A percentile compares a stretch with the other conserved stretches of the same genome.
phyloP scores from a whole-genome alignment of 1,140 invertebrate species.

The Amphibalanus amphitrite region DNA sequence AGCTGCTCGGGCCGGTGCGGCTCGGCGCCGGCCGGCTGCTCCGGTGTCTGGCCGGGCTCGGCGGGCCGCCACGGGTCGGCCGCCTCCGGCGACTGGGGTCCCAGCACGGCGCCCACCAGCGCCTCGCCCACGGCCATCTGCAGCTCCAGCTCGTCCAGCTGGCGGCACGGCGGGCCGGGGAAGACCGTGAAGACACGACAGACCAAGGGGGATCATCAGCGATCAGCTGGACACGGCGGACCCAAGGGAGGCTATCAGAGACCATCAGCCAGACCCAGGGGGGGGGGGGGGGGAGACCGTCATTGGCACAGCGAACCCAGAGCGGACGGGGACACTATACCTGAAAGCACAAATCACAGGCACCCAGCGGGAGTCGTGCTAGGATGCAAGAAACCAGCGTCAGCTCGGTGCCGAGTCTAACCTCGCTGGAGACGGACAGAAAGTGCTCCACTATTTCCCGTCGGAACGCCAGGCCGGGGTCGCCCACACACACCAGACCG shows the following conservation, averaged over 20 bases:
- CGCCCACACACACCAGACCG: constrained; percentile 56
- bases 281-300: constrained; percentile 60
- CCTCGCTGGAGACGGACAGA: constrained; percentile 49
- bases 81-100: constrained; percentile 46
- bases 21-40: neutral
- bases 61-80: constrained; percentile 50
- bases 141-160: constrained; percentile 66
- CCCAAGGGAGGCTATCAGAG: no score
- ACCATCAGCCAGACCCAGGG: no score
- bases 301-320: constrained; percentile 47
- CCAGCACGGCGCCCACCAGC: constrained; percentile 60
- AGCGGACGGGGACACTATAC: no score
- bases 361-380: no score
- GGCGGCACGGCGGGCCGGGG: constrained; percentile 8
- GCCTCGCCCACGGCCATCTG: constrained; percentile 72
- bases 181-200: no score
- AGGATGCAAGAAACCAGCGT: no score
- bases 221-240: no score
- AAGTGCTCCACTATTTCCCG: constrained; percentile 50
- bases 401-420: no score
- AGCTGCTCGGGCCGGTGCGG: constrained; percentile 3
- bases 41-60: constrained; percentile 22
- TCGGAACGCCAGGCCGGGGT: constrained; percentile 43
- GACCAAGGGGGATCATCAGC: no score
- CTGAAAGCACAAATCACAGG: no score